Conservation (phyloP, 1,140 invertebrate genomes). For the Aphaenogaster floridana region DNA sequence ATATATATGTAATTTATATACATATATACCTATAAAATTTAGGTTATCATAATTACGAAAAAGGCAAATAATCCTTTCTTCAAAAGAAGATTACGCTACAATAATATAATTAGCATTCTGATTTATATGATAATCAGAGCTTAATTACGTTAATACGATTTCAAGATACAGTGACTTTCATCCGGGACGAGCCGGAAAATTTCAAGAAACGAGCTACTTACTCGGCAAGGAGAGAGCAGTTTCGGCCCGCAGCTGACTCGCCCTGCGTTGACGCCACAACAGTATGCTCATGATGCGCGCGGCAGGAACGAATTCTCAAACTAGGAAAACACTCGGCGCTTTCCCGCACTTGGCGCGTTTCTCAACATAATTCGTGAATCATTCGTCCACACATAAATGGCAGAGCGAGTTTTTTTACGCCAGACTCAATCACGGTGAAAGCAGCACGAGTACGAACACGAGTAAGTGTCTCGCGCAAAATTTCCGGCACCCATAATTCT, state of each 20-base stretch:
- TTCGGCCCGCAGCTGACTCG: conserved; percentile 70
- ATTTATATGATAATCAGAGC: neutral
- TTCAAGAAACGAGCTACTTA: conserved; percentile 67
- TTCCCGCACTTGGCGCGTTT: neutral
- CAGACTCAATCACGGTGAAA: neutral
- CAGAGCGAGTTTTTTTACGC: neutral
- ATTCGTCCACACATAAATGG: neutral
- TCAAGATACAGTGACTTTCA: neutral
- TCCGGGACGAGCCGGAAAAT: neutral
- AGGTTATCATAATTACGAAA: neutral
- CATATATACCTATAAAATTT: neutral
- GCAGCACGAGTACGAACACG: neutral
- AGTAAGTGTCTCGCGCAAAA: neutral
- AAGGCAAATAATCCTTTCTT: neutral
- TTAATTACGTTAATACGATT: neutral
- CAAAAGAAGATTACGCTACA: neutral
- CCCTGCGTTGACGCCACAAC: conserved; percentile 79
- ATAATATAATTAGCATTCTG: neutral
- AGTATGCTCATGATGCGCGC: conserved; percentile 77
- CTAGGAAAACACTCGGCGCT: neutral
- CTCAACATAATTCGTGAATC: neutral
- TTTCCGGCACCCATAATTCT: neutral
- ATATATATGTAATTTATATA: too few relatives aligned
- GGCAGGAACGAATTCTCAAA: conserved; percentile 20
- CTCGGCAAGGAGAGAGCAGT: conserved; percentile 69